phyloP scores from a whole-genome alignment of 2,888 invertebrate species.

The Diachrysia chrysitis region DNA sequence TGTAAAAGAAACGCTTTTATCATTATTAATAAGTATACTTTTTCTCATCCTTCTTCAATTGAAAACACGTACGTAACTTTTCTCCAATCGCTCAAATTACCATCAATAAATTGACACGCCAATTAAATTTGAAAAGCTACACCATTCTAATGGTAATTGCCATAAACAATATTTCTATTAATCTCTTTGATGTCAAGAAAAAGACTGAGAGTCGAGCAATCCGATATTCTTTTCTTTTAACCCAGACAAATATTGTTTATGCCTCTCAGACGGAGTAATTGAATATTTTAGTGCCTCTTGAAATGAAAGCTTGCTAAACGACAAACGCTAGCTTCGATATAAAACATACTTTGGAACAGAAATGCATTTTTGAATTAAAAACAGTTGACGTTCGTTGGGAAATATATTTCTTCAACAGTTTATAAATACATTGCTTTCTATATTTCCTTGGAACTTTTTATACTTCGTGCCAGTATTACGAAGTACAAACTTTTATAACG shows the following conservation, averaged over 20 bases:
- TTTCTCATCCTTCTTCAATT: not conserved
- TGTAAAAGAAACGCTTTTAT: not conserved
- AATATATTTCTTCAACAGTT: not conserved
- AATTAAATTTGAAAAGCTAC: not conserved
- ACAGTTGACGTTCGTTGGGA: not conserved
- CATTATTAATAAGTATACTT: not conserved
- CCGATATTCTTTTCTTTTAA: conserved; percentile 32
- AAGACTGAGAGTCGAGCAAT: conserved; percentile 6
- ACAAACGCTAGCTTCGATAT: conserved; percentile 12
- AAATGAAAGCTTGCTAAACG: conserved; percentile 26
- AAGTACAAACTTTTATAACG: no score
- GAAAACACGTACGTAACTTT: not conserved
- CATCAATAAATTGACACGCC: not conserved
- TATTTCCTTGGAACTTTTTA: not conserved
- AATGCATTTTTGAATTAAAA: conserved; percentile 16
- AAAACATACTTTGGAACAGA: conserved; percentile 8
- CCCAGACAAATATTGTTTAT: conserved; percentile 37
- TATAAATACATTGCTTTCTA: not conserved
- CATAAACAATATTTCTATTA: not conserved
- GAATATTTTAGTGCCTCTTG: conserved; percentile 46
- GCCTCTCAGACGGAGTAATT: conserved; percentile 31
- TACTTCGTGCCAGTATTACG: no score
- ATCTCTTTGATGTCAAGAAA: not conserved
- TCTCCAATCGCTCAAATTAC: not conserved
- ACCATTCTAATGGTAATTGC: not conserved